phyloP scores from a whole-genome alignment of 1,140 invertebrate genomes.

The Calliphora vicina region DNA sequence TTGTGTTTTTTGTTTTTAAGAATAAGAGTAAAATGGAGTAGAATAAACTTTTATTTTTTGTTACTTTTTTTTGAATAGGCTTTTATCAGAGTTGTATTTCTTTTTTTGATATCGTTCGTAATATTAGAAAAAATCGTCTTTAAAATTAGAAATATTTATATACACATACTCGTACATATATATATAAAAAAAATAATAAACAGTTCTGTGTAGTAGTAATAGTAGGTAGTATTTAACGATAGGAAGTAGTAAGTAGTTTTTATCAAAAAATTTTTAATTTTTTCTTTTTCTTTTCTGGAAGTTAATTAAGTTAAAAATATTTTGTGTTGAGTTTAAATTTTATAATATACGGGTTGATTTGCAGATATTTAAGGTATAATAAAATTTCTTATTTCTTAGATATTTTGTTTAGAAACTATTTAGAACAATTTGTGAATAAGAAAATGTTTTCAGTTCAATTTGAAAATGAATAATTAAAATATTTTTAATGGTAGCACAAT shows the following conservation, averaged over 20 bases:
- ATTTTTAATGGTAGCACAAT: too few relatives aligned
- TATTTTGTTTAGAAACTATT: too few relatives aligned
- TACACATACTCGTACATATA: neutral
- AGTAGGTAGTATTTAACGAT: neutral
- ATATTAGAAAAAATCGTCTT: neutral
- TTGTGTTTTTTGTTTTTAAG: neutral
- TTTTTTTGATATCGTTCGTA: constrained; percentile 9
- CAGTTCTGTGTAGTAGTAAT: neutral
- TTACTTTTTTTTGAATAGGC: neutral
- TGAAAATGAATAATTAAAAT: too few relatives aligned
- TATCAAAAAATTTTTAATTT: too few relatives aligned
- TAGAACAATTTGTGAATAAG: too few relatives aligned
- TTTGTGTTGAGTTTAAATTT: too few relatives aligned
- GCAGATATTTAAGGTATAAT: too few relatives aligned
- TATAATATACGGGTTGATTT: too few relatives aligned
- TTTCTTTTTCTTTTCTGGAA: neutral
- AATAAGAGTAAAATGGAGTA: neutral
- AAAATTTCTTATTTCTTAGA: too few relatives aligned
- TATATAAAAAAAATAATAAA: neutral
- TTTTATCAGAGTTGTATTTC: neutral
- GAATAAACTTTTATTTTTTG: neutral
- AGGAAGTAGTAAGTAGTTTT: neutral
- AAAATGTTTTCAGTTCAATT: too few relatives aligned
- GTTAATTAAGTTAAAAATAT: neutral
- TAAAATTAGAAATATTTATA: neutral